These are phyloP conservation scores for Deilephila elpenor DNA, from an alignment of 2,888 invertebrate species.

Conservation along the genomic window DNA sequence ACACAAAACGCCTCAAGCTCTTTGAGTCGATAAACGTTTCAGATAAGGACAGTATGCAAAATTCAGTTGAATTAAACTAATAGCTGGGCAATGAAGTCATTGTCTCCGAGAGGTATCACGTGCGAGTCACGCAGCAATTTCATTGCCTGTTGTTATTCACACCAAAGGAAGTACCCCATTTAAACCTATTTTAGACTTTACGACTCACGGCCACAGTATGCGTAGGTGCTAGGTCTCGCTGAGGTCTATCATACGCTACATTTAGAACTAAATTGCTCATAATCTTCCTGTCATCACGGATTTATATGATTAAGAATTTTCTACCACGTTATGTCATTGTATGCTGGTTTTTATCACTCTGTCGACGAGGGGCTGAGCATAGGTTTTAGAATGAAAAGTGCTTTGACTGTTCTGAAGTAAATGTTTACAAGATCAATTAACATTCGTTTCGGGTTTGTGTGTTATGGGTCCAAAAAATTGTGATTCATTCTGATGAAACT, in stretches of 20 bases:
- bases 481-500: too few relatives aligned
- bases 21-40: too few relatives aligned
- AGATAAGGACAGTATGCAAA: too few relatives aligned
- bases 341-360: too few relatives aligned
- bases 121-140: conserved; percentile 29
- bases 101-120: conserved; percentile 15
- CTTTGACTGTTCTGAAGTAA: too few relatives aligned
- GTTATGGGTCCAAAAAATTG: too few relatives aligned
- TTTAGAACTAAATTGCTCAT: conserved; percentile 28
- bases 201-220: conserved; percentile 51
- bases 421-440: too few relatives aligned
- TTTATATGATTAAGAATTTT: not conserved
- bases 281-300: conserved; percentile 1
- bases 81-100: not conserved
- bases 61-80: not conserved
- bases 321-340: not conserved
- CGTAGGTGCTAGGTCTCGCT: conserved; percentile 45
- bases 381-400: too few relatives aligned
- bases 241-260: conserved; percentile 30
- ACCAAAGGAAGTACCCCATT: conserved; percentile 64
- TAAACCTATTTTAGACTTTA: conserved; percentile 64
- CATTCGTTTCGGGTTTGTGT: too few relatives aligned
- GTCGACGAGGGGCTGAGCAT: too few relatives aligned
- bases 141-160: conserved; percentile 38
- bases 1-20: too few relatives aligned